phyloP scores from a whole-genome alignment of 1,140 invertebrate genomes.

The Drepana arcuata region DNA sequence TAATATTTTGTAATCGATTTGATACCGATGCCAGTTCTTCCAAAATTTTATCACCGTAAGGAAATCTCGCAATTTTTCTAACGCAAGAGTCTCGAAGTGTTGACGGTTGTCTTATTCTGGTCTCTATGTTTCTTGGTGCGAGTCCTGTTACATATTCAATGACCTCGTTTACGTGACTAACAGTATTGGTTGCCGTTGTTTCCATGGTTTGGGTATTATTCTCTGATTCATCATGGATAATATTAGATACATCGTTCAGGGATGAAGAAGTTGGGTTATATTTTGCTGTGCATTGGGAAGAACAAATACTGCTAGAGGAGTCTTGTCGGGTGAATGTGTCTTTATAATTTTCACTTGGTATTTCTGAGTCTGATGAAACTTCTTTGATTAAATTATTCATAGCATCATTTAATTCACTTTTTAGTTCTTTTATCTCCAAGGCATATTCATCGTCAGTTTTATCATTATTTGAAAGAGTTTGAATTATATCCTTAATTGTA shows the following conservation, averaged over 20 bases:
- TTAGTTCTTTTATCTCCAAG: conserved; percentile 58
- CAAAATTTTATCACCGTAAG: conserved; percentile 76
- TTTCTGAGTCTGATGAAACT: conserved; percentile 51
- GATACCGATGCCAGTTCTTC: conserved; percentile 78
- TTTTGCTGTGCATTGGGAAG: conserved; percentile 70
- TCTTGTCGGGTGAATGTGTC: conserved; percentile 56
- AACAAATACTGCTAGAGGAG: conserved; percentile 67
- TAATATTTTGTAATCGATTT: conserved; percentile 71
- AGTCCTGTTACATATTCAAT: conserved; percentile 34
- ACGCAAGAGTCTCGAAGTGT: conserved; percentile 73
- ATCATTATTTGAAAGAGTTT: conserved; percentile 4
- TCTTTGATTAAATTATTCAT: conserved; percentile 64
- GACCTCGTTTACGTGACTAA: conserved; percentile 59
- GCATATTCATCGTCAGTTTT: conserved; percentile 32
- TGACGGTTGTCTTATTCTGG: conserved; percentile 19
- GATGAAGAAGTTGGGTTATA: conserved; percentile 66
- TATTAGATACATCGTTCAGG: conserved; percentile 60
- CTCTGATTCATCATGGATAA: conserved; percentile 45
- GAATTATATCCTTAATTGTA: background rate
- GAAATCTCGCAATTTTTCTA: conserved; percentile 75
- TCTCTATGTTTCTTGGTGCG: conserved; percentile 14
- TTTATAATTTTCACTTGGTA: conserved; percentile 26
- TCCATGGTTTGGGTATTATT: conserved; percentile 14
- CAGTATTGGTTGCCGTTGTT: background rate
- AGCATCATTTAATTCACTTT: conserved; percentile 63